Conservation (phyloP, 2,888 invertebrate species). For the Gortyna flavago region DNA sequence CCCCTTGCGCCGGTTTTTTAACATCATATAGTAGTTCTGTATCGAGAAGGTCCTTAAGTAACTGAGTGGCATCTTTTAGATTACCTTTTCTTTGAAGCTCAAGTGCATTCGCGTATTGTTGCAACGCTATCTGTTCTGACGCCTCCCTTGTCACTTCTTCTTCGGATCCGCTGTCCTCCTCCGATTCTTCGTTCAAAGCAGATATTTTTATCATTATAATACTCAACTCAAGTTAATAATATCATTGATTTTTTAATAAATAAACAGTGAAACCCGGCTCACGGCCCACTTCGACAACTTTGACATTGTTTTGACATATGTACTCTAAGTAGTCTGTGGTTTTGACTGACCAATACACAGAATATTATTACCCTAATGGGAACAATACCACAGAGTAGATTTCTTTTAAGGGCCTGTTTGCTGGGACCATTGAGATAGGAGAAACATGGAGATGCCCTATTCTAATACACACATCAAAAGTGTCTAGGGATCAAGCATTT, state of each 20-base stretch:
- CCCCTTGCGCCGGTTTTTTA: constrained; percentile 86
- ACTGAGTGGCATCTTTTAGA: constrained; percentile 91
- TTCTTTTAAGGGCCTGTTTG: too few species aligned
- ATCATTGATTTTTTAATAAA: constrained; percentile 40
- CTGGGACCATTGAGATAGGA: too few species aligned
- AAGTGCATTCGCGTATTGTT: constrained; percentile 94
- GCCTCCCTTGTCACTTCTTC: constrained; percentile 87
- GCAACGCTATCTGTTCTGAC: constrained; percentile 95
- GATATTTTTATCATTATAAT: constrained; percentile 90
- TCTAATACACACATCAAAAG: too few species aligned
- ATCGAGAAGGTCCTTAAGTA: constrained; percentile 92
- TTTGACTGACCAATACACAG: too few species aligned
- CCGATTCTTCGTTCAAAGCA: constrained; percentile 92
- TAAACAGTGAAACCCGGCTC: constrained; percentile 42
- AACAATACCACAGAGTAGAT: too few species aligned
- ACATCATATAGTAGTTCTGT: constrained; percentile 91
- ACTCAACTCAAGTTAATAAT: background rate
- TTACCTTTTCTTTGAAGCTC: constrained; percentile 92
- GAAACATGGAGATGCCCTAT: too few species aligned
- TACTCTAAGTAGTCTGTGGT: too few species aligned
- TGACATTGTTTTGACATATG: constrained; percentile 12
- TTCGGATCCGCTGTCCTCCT: constrained; percentile 90
- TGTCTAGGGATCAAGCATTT: too few species aligned
- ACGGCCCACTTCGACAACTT: constrained; percentile 1
- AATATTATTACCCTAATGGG: too few species aligned